Conservation (phyloP, 2,888 invertebrate species). For the Sinelater perroti region DNA sequence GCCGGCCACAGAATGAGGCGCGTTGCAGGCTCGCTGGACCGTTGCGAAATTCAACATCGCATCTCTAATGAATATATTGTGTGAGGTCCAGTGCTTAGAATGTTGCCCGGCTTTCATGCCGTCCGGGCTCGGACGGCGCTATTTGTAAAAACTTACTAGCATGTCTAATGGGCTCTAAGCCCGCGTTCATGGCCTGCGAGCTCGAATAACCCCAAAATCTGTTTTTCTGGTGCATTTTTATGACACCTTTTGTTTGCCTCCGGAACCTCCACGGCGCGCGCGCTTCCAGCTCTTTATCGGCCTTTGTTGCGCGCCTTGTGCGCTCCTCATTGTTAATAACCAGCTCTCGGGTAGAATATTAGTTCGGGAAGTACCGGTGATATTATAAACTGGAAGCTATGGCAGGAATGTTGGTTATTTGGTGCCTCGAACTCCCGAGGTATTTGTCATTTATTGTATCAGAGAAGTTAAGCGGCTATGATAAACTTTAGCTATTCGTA, state of each 20-base stretch:
- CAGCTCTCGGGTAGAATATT: too few species aligned
- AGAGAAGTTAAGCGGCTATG: too few species aligned
- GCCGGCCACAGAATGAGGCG: too few species aligned
- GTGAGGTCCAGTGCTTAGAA: slow-evolving; percentile 48
- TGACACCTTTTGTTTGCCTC: slow-evolving; percentile 46
- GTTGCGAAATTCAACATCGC: slow-evolving; percentile 57
- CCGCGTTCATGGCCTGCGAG: slow-evolving; percentile 37
- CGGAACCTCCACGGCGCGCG: slow-evolving; percentile 40
- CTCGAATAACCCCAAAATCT: slow-evolving; percentile 44
- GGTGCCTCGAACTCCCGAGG: too few species aligned
- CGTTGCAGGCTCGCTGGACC: slow-evolving; percentile 47
- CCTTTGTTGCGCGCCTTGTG: too few species aligned
- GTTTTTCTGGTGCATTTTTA: slow-evolving; percentile 45
- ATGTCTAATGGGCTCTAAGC: slow-evolving; percentile 39
- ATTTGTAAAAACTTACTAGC: slow-evolving; percentile 38
- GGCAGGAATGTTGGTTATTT: too few species aligned
- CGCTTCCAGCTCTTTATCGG: too few species aligned
- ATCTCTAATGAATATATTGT: slow-evolving; percentile 57
- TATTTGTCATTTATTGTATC: too few species aligned
- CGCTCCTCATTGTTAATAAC: too few species aligned
- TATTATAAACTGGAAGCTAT: too few species aligned
- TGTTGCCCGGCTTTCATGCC: slow-evolving; percentile 28
- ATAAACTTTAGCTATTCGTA: too few species aligned
- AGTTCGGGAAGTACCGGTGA: too few species aligned
- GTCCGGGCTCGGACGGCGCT: slow-evolving; percentile 24